Evolutionary conservation across 1,140 invertebrate species (phyloP), one percentile per base, ranked within the genome.

Genomic region (Drosophila lacertosa): DNA sequence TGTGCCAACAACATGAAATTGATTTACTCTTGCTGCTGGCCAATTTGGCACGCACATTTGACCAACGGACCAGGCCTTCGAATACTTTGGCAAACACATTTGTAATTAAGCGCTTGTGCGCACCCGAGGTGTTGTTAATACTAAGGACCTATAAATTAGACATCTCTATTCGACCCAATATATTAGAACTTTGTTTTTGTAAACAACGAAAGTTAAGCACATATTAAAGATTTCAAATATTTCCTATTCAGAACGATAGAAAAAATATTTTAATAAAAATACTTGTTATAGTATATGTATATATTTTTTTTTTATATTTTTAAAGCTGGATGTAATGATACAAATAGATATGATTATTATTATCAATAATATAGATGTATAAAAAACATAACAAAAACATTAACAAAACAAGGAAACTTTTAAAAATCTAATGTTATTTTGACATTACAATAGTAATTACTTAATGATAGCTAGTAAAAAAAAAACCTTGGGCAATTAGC

Each of bases 81-180:
- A 62, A 62, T 58, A 77, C 53, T 53, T 62, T 70, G 59, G 59
- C 77, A 63, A 62, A 58, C 70, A 62, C 66, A 69, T 29, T 75
- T 60, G 80, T 79, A 84, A 83, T 79, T 83, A 84, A 84, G 75
- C 71, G 75, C 42, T 45, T 60, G 29, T 58, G 50, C 33, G 74
- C 83, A 75, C 65, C 79, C 62, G 26, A 62, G 57, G 79, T 79
- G 75, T 71, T 78, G 75, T 82, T 83, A 81, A 74, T 78, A 60
- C 42, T 74, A 44, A 55, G 33, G 37, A 37, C 53, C 66, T 58
- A 83, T 83, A 72, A 84, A 84, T 79, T 83, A 53, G 47, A 59
- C 64, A 55, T 67, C 71, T 59, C 65, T 65, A 59, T 37, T 59
- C 40, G 35, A 55, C 48, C 22, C 60, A n/a, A n/a, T 65, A 44